Conservation (phyloP, 2,113 vertebrate species). For the Uropsilus gracilis region DNA sequence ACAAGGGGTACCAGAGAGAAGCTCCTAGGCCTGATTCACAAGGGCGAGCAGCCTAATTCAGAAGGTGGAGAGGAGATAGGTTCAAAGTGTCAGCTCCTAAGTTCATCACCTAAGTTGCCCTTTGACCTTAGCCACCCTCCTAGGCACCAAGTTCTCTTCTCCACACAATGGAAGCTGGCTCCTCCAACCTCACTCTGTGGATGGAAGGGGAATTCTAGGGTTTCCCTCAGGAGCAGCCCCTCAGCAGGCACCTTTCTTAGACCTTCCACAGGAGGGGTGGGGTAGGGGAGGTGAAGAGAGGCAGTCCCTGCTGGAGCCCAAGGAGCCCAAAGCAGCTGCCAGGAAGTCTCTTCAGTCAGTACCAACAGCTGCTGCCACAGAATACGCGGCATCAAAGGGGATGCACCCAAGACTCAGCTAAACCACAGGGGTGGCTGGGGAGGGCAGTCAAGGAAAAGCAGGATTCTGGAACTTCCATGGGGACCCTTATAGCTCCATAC, state of each 20-base stretch:
- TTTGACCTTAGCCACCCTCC: not conserved
- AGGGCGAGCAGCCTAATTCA: rapidly evolving
- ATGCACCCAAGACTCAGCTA: not conserved
- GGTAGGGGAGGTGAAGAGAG: not conserved
- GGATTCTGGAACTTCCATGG: not conserved
- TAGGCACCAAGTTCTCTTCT: not conserved
- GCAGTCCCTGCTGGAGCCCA: not conserved
- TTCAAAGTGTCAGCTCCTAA: not conserved
- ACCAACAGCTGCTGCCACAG: constrained; percentile 68
- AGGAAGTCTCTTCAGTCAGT: constrained; percentile 59
- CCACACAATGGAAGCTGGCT: too few species aligned
- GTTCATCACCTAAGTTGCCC: not conserved
- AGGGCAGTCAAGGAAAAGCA: not conserved
- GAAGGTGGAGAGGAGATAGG: not conserved
- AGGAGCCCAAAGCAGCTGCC: constrained; percentile 45
- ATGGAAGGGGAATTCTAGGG: not conserved
- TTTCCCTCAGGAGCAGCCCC: not conserved
- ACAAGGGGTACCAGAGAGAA: not conserved
- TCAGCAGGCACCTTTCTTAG: not conserved
- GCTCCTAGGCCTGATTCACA: not conserved
- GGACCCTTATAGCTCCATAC: not conserved
- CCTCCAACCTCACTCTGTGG: not conserved
- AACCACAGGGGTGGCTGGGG: not conserved
- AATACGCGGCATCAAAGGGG: not conserved
- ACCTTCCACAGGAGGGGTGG: not conserved